phyloP scores from a whole-genome alignment of 2,797 vertebrate genomes.

The Gambusia yucatana region DNA sequence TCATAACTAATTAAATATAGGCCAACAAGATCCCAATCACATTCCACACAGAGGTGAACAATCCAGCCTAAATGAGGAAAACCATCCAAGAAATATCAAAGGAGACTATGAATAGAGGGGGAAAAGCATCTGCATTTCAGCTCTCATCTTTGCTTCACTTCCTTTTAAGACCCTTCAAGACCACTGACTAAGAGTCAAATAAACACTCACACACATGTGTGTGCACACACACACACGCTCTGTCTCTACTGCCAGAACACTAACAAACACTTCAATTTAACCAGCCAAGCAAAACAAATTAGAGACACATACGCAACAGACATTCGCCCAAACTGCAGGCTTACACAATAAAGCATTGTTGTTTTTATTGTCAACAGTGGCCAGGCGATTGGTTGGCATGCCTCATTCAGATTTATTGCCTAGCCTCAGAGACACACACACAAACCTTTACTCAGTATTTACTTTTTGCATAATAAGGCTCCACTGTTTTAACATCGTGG shows the following conservation, averaged over 20 bases:
- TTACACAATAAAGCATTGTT: slow-evolving; percentile 81
- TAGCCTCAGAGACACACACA: slow-evolving; percentile 47
- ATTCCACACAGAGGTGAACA: slow-evolving; percentile 7
- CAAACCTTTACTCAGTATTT: slow-evolving; percentile 37
- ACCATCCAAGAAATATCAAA: slow-evolving; percentile 23
- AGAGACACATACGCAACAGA: slow-evolving; percentile 57
- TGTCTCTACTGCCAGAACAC: slow-evolving; percentile 45
- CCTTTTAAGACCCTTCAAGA: slow-evolving; percentile 75
- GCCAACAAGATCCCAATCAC: slow-evolving; percentile 25
- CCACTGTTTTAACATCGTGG: slow-evolving; percentile 76
- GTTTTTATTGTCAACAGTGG: slow-evolving; percentile 70
- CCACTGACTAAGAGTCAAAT: slow-evolving; percentile 31
- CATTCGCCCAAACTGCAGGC: slow-evolving; percentile 21
- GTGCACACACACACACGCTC: slow-evolving; percentile 8
- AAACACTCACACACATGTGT: slow-evolving; percentile 28
- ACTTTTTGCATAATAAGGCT: slow-evolving; percentile 64
- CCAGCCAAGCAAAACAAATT: slow-evolving; percentile 84
- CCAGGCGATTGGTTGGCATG: slow-evolving; percentile 70
- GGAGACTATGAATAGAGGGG: slow-evolving; percentile 27
- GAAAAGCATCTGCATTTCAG: slow-evolving; percentile 69
- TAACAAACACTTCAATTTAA: slow-evolving; percentile 87
- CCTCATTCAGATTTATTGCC: slow-evolving; percentile 65
- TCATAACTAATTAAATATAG: slow-evolving; percentile 37
- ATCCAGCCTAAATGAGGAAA: not conserved
- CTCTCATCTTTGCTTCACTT: slow-evolving; percentile 80